A percentile compares a stretch with the other conserved stretches of the same genome.
These are phyloP conservation scores for Elmis aenea DNA, from an alignment of 2,888 invertebrate genomes.

Conservation along the genomic window DNA sequence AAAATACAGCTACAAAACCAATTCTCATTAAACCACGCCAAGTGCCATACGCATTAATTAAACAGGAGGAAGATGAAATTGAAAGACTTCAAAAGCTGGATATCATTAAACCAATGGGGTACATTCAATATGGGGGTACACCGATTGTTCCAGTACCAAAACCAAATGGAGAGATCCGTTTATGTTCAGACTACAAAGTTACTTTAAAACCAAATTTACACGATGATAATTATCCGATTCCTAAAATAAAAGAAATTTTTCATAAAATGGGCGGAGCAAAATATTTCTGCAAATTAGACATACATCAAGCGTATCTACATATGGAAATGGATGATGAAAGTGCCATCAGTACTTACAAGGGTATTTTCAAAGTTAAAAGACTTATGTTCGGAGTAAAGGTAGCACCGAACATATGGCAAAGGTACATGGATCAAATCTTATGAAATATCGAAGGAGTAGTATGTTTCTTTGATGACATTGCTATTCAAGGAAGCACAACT, in stretches of 20 bases:
- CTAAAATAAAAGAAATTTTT: conserved; percentile 20
- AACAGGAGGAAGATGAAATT: too few relatives aligned
- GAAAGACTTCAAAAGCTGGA: too few relatives aligned
- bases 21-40: too few relatives aligned
- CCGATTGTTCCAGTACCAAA: conserved; percentile 11
- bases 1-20: neutral
- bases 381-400: conserved; percentile 32
- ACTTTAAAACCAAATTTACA: conserved; percentile 30
- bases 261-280: conserved; percentile 16
- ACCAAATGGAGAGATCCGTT: too few relatives aligned
- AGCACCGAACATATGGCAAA: conserved; percentile 31
- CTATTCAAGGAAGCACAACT: conserved; percentile 22
- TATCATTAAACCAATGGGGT: conserved; percentile 1
- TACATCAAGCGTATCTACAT: conserved; percentile 21
- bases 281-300: conserved; percentile 21
- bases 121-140: conserved; percentile 10
- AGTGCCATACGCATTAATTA: too few relatives aligned
- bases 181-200: conserved; percentile 9
- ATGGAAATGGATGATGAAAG: conserved; percentile 19
- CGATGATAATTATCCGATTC: conserved; percentile 32
- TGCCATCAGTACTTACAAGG: conserved; percentile 28
- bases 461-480: conserved; percentile 35
- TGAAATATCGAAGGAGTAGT: conserved; percentile 26
- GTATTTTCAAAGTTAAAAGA: conserved; percentile 30
- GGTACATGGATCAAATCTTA: conserved; percentile 33